These are phyloP conservation scores for Idris sp. DNA, from an alignment of 1,140 invertebrate genomes.

Conservation along the genomic window DNA sequence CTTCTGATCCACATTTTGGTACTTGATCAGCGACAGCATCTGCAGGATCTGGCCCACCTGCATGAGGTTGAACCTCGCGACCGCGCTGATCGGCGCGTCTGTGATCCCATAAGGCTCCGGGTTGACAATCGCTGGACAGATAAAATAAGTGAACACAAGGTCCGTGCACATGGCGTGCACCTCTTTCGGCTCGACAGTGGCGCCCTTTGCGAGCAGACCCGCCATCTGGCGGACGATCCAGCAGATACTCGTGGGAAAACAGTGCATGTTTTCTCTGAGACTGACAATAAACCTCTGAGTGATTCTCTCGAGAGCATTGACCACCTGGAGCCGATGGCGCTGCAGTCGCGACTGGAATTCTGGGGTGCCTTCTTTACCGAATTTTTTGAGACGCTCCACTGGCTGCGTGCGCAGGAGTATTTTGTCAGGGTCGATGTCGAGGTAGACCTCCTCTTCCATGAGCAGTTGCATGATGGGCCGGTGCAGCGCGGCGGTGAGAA, in stretches of 20 bases:
- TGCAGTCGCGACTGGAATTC: slow-evolving; percentile 86
- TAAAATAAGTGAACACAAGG: slow-evolving; percentile 94
- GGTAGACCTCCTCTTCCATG: slow-evolving; percentile 94
- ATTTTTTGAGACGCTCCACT: slow-evolving; percentile 85
- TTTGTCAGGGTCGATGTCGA: slow-evolving; percentile 95
- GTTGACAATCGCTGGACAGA: slow-evolving; percentile 97
- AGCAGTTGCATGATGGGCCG: slow-evolving; percentile 94
- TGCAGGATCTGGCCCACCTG: slow-evolving; percentile 95
- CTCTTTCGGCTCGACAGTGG: slow-evolving; percentile 82
- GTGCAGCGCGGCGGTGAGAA: slow-evolving; percentile 94
- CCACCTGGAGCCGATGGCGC: slow-evolving; percentile 86
- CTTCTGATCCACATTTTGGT: slow-evolving; percentile 87
- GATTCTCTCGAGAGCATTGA: slow-evolving; percentile 89
- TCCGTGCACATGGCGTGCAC: slow-evolving; percentile 92
- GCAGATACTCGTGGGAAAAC: slow-evolving; percentile 91
- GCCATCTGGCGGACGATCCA: slow-evolving; percentile 89
- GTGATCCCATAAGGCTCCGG: slow-evolving; percentile 97
- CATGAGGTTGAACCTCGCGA: slow-evolving; percentile 95
- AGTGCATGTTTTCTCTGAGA: slow-evolving; percentile 91
- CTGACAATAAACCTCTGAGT: slow-evolving; percentile 90
- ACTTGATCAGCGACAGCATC: slow-evolving; percentile 90
- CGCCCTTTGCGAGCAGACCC: slow-evolving; percentile 83
- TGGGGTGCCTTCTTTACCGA: slow-evolving; percentile 85
- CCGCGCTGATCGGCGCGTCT: slow-evolving; percentile 93
- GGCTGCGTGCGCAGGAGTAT: slow-evolving; percentile 85